phyloP scores from a whole-genome alignment of 2,113 vertebrate genomes.

The Brienomyrus longianalis region DNA sequence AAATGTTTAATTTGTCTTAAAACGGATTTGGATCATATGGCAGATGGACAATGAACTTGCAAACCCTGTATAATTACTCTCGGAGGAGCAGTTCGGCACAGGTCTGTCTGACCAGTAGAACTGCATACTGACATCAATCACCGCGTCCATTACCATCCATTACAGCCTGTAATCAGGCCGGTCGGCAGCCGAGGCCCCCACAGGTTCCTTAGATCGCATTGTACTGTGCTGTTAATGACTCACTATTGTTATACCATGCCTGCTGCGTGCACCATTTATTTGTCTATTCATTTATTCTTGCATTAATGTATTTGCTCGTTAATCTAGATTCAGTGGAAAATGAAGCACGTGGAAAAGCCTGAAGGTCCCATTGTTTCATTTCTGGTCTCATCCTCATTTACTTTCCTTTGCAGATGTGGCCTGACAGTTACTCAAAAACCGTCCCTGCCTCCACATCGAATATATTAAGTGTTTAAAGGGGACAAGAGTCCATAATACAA shows the following conservation, averaged over 20 bases:
- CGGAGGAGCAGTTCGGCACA: constrained; percentile 16
- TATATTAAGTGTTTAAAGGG: constrained; percentile 2
- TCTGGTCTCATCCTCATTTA: constrained; percentile 15
- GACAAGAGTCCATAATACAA: neutral
- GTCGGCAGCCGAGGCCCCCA: constrained; percentile 12
- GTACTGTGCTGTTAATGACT: constrained; percentile 27
- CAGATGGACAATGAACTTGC: constrained; percentile 48
- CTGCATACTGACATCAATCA: constrained; percentile 26
- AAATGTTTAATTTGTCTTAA: constrained; percentile 51
- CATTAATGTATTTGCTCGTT: constrained; percentile 39
- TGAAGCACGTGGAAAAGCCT: constrained; percentile 28
- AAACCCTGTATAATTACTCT: constrained; percentile 32
- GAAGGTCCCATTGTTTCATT: constrained; percentile 28
- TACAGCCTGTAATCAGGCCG: constrained; percentile 27
- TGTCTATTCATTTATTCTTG: constrained; percentile 39
- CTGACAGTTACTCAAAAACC: neutral
- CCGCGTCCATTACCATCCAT: constrained; percentile 35
- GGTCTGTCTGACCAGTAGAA: constrained; percentile 20
- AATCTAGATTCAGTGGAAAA: constrained; percentile 37
- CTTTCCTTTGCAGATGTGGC: neutral
- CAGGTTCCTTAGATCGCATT: constrained; percentile 10
- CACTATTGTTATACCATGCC: constrained; percentile 24
- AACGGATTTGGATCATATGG: constrained; percentile 41
- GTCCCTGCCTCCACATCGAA: neutral
- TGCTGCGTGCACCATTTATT: constrained; percentile 28